Percentiles rank a stretch among this genome's conserved stretches.
Evolutionary conservation across 2,113 vertebrate genomes (phyloP).

Genomic region (Notarius lentiginosus): DNA sequence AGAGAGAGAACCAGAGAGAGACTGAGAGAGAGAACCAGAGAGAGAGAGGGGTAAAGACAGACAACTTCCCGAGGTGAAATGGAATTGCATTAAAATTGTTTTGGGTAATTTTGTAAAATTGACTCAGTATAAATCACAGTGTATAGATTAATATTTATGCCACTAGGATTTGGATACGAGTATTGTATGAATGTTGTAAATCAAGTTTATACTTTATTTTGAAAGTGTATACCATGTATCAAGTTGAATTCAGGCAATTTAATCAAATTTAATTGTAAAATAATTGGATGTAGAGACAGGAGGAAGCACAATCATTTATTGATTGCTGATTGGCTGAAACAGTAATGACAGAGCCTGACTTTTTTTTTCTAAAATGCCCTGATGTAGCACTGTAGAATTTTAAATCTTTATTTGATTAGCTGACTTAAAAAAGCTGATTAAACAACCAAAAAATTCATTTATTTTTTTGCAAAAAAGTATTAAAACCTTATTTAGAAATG

Average conservation of each 20-base stretch:
- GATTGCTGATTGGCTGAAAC: background rate
- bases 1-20: no score
- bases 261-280: background rate
- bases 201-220: background rate
- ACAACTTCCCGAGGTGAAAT: background rate
- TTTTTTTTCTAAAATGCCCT: background rate
- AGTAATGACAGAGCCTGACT: background rate
- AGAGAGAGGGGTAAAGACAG: no score
- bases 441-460: background rate
- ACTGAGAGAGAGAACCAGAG: background rate
- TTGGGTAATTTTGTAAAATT: background rate
- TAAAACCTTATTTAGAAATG: background rate
- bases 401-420: no score
- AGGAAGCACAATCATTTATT: background rate
- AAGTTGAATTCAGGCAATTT: background rate
- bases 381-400: background rate
- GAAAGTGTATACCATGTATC: background rate
- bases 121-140: background rate
- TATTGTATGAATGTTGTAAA: background rate
- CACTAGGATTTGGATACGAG: background rate
- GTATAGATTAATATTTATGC: background rate
- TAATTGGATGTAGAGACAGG: background rate
- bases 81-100: background rate
- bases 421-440: background rate
- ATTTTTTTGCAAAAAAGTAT: no score